phyloP scores from a whole-genome alignment of 2,113 vertebrate genomes.

The Zootoca vivipara region DNA sequence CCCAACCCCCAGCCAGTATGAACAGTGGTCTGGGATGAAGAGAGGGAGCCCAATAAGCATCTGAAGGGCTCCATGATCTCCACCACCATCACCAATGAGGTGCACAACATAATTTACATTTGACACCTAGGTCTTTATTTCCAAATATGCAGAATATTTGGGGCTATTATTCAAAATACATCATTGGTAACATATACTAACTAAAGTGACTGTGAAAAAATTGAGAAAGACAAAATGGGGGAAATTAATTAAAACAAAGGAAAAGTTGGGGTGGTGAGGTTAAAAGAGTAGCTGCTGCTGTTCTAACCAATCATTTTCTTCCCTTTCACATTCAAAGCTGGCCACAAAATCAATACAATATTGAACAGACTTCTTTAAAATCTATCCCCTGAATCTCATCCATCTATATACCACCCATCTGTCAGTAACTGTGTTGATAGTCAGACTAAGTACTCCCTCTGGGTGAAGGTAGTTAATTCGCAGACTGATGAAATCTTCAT shows the following conservation, averaged over 20 bases:
- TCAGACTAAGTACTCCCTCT: constrained; percentile 17
- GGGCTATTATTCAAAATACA: neutral
- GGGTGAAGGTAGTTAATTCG: constrained; percentile 11
- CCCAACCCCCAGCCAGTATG: too few relatives aligned
- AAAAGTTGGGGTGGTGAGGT: neutral
- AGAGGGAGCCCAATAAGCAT: too few relatives aligned
- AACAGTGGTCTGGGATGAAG: too few relatives aligned
- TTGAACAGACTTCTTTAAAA: constrained; percentile 9
- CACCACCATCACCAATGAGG: too few relatives aligned
- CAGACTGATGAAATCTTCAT: neutral
- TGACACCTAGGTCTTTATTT: too few relatives aligned
- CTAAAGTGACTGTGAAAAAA: neutral
- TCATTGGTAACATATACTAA: neutral
- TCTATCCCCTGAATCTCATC: constrained; percentile 14
- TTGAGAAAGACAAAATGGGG: neutral
- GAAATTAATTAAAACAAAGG: neutral
- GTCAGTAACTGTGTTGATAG: neutral
- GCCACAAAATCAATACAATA: constrained; percentile 16
- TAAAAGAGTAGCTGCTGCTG: neutral
- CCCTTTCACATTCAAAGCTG: constrained; percentile 6
- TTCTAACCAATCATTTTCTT: neutral
- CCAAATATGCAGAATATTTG: neutral
- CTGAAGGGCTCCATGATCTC: too few relatives aligned
- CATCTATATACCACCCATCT: neutral
- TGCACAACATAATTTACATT: too few relatives aligned